Evolutionary conservation across 1,140 invertebrate genomes (phyloP).

Genomic region (Nasonia giraulti): DNA sequence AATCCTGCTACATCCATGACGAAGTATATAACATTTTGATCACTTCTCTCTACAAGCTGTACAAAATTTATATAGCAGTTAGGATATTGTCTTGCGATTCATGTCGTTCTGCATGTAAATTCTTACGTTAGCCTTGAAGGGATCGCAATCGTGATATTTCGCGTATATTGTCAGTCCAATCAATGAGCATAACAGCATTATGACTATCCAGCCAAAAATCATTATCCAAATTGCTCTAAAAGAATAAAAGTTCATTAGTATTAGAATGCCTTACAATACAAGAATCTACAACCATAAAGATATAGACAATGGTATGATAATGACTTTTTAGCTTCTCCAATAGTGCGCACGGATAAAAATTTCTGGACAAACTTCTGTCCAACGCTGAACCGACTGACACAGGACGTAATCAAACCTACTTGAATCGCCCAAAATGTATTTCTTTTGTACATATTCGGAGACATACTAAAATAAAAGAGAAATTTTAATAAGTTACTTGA

Average conservation of each 20-base stretch:
- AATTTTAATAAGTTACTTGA: neutral
- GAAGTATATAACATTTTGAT: conserved; percentile 77
- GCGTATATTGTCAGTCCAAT: conserved; percentile 79
- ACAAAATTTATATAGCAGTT: neutral
- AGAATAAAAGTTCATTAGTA: neutral
- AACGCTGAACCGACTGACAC: conserved; percentile 77
- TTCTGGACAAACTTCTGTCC: conserved; percentile 82
- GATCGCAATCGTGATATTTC: conserved; percentile 79
- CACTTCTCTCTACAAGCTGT: conserved; percentile 60
- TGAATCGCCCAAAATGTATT: conserved; percentile 78
- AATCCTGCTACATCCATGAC: conserved; percentile 77
- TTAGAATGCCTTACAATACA: neutral
- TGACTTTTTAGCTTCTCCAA: conserved; percentile 75
- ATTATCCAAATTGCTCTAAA: conserved; percentile 64
- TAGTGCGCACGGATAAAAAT: conserved; percentile 78
- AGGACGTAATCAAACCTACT: conserved; percentile 72
- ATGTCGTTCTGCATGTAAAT: neutral
- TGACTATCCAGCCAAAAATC: conserved; percentile 68
- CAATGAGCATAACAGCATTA: conserved; percentile 62
- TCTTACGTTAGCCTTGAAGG: conserved; percentile 66
- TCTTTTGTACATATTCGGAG: conserved; percentile 74
- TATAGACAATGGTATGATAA: neutral
- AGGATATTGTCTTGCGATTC: neutral
- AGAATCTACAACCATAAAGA: neutral
- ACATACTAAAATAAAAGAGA: conserved; percentile 69